These are phyloP conservation scores for Setophaga petechia DNA, from an alignment of 2,113 vertebrate species.

Conservation along the genomic window DNA sequence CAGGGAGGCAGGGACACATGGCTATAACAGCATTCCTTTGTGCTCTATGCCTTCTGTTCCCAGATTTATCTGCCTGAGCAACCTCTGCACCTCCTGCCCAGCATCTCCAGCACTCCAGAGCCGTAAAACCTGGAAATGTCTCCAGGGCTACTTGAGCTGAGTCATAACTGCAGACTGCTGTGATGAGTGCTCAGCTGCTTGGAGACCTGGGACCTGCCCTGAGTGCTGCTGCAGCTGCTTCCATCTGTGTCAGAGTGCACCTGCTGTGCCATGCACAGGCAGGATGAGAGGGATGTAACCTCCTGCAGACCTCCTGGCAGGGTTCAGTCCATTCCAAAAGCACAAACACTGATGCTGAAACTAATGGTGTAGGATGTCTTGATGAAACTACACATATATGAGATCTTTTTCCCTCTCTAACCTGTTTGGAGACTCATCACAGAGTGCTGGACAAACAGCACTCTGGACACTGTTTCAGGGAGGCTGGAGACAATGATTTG, in stretches of 20 bases:
- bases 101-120: neutral
- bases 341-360: neutral
- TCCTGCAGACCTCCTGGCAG: neutral
- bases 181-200: neutral
- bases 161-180: neutral
- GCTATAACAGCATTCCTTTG: neutral
- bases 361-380: neutral
- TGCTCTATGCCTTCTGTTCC: neutral
- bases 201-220: neutral
- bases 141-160: neutral
- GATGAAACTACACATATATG: neutral
- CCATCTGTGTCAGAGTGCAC: neutral
- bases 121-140: neutral
- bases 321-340: neutral
- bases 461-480: neutral
- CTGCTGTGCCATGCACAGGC: neutral
- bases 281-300: neutral
- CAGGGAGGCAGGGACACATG: neutral
- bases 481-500: neutral
- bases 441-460: neutral
- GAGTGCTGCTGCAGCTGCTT: neutral
- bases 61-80: rapidly evolving
- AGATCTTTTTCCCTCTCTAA: neutral
- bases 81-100: neutral
- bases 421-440: neutral